Percentiles rank a stretch among this genome's conserved stretches.
Conservation (phyloP, 2,113 vertebrate species). For the Xiphorhynchus elegans region DNA sequence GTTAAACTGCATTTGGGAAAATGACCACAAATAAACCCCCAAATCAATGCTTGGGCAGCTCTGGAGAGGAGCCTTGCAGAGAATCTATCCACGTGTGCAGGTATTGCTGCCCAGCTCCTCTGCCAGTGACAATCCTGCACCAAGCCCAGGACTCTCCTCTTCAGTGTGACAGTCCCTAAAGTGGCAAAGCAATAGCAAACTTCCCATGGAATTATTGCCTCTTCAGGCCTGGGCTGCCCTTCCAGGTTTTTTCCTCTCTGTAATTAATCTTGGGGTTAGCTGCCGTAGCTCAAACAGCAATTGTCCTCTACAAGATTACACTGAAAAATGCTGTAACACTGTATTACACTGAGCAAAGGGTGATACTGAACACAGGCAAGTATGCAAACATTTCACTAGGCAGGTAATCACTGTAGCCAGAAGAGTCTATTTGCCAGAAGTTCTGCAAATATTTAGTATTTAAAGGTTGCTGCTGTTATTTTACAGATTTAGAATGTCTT, state of each 20-base stretch:
- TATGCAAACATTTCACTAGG: conserved; percentile 45
- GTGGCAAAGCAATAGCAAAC: background rate
- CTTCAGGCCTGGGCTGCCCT: background rate
- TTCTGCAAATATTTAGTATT: conserved; percentile 65
- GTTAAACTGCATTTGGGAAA: background rate
- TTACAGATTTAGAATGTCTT: background rate
- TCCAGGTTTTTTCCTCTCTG: background rate
- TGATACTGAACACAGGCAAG: conserved; percentile 29
- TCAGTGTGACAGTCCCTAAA: background rate
- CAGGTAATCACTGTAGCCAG: conserved; percentile 42
- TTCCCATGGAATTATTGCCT: background rate
- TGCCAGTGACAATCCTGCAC: background rate
- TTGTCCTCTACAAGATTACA: conserved; percentile 47
- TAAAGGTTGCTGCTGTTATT: conserved; percentile 55
- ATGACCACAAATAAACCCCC: background rate
- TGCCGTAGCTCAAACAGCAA: conserved; percentile 26
- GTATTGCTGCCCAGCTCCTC: background rate
- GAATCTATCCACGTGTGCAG: rapidly evolving
- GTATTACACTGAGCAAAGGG: conserved; percentile 32
- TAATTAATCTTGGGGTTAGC: conserved; percentile 25
- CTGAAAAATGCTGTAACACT: conserved; percentile 44
- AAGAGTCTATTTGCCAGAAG: conserved; percentile 54
- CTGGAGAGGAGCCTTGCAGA: background rate
- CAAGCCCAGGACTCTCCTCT: background rate
- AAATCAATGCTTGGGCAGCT: background rate